Evolutionary conservation across 2,888 invertebrate genomes (phyloP).

Genomic region (Tenthredo notha): DNA sequence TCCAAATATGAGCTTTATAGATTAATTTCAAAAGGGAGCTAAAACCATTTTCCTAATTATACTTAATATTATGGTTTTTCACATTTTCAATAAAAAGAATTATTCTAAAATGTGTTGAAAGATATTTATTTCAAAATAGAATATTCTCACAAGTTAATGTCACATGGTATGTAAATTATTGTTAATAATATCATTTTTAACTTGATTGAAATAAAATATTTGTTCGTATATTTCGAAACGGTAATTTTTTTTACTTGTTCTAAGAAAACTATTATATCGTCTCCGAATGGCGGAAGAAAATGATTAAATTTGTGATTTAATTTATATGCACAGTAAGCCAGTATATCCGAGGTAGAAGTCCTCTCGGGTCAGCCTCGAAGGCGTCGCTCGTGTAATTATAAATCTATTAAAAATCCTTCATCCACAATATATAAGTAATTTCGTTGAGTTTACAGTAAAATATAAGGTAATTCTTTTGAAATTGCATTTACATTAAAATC

Average conservation of each 20-base stretch:
- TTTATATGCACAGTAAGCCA: conserved; percentile 21
- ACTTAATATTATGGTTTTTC: too few species aligned
- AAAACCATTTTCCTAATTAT: too few species aligned
- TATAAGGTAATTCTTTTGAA: conserved; percentile 25
- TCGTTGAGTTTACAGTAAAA: conserved; percentile 41
- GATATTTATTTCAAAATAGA: too few species aligned
- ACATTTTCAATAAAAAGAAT: too few species aligned
- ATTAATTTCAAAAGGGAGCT: too few species aligned
- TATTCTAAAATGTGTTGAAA: too few species aligned
- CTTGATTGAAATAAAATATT: background rate
- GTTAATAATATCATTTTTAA: background rate
- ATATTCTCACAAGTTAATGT: background rate
- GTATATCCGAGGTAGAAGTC: background rate
- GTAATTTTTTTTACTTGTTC: background rate
- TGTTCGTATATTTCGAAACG: background rate
- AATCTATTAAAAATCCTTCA: conserved; percentile 46
- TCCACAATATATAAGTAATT: conserved; percentile 33
- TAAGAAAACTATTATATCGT: background rate
- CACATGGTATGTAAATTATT: background rate
- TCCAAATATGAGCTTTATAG: too few species aligned
- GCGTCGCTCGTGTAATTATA: conserved; percentile 41
- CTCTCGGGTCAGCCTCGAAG: background rate
- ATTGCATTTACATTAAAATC: conserved; percentile 41
- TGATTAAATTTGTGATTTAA: conserved; percentile 37
- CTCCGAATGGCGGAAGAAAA: background rate